Evolutionary conservation across 2,888 invertebrate genomes (phyloP).

Genomic region (Macropis europaea): DNA sequence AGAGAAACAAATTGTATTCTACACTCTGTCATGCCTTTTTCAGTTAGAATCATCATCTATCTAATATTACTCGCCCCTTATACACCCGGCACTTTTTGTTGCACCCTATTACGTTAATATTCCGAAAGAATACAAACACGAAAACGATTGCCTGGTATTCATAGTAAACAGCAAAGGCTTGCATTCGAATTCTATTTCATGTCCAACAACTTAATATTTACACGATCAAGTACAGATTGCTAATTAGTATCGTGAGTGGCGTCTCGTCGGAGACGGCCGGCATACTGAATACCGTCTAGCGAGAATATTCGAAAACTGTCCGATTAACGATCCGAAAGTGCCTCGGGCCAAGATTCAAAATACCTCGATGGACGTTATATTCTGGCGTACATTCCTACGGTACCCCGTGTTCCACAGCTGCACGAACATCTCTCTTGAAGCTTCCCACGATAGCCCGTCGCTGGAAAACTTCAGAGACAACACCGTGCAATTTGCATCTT

Average conservation of each 20-base stretch:
- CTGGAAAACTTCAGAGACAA: slow-evolving; percentile 48
- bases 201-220: no score
- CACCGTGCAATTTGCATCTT: slow-evolving; percentile 47
- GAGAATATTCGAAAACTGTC: slow-evolving; percentile 65
- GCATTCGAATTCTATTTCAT: no score
- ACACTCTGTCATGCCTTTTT: no score
- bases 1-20: no score
- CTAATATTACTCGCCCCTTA: no score
- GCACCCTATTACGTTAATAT: no score
- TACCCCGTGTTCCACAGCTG: slow-evolving; percentile 26
- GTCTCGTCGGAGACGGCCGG: slow-evolving; percentile 5
- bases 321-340: slow-evolving; percentile 63
- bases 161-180: no score
- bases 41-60: no score
- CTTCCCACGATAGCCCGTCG: slow-evolving; percentile 45
- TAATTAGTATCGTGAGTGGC: slow-evolving; percentile 21
- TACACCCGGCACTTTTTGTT: no score
- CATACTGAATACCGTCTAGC: slow-evolving; percentile 33
- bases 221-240: background rate
- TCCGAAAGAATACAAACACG: no score
- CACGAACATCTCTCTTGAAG: slow-evolving; percentile 23
- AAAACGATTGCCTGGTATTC: no score
- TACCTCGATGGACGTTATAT: slow-evolving; percentile 60
- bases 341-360: slow-evolving; percentile 59
- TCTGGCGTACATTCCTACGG: slow-evolving; percentile 49